Percentiles rank a stretch among this genome's conserved stretches.
Conservation (phyloP, 1,140 invertebrate species). For the Coboldia fuscipes region DNA sequence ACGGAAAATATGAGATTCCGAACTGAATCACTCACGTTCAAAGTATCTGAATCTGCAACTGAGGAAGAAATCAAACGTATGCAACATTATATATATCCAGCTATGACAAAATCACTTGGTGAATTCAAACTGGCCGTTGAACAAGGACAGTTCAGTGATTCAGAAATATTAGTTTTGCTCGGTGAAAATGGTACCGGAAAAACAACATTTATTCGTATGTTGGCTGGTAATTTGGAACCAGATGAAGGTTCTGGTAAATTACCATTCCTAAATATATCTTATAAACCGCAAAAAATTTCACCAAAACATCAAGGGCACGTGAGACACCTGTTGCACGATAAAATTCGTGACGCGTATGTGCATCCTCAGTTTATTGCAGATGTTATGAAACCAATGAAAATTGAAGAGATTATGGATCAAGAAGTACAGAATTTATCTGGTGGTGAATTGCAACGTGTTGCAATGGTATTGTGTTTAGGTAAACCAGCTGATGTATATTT, state of each 20-base stretch:
- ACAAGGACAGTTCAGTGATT: slow-evolving; percentile 93
- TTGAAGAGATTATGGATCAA: slow-evolving; percentile 96
- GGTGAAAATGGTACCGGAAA: slow-evolving; percentile 99
- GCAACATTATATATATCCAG: slow-evolving; percentile 90
- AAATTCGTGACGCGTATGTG: slow-evolving; percentile 89
- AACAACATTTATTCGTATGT: slow-evolving; percentile 96
- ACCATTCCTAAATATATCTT: slow-evolving; percentile 91
- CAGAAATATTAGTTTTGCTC: slow-evolving; percentile 94
- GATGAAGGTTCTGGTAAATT: slow-evolving; percentile 66
- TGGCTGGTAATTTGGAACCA: slow-evolving; percentile 84
- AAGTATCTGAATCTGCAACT: slow-evolving; percentile 92
- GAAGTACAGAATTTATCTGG: slow-evolving; percentile 98
- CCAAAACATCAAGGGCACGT: slow-evolving; percentile 93
- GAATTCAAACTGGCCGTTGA: slow-evolving; percentile 63
- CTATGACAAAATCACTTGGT: slow-evolving; percentile 67
- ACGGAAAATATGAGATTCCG: slow-evolving; percentile 98
- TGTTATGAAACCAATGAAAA: slow-evolving; percentile 95
- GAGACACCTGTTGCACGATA: slow-evolving; percentile 77
- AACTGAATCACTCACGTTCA: slow-evolving; percentile 90
- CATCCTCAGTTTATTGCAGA: slow-evolving; percentile 98
- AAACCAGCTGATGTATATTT: slow-evolving; percentile 98
- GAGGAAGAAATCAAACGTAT: slow-evolving; percentile 91
- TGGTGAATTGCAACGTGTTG: slow-evolving; percentile 96
- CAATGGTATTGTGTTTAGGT: slow-evolving; percentile 85
- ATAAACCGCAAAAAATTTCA: slow-evolving; percentile 99